Evolutionary conservation across 2,797 vertebrate species (phyloP).

Genomic region (Fistularia commersonii): DNA sequence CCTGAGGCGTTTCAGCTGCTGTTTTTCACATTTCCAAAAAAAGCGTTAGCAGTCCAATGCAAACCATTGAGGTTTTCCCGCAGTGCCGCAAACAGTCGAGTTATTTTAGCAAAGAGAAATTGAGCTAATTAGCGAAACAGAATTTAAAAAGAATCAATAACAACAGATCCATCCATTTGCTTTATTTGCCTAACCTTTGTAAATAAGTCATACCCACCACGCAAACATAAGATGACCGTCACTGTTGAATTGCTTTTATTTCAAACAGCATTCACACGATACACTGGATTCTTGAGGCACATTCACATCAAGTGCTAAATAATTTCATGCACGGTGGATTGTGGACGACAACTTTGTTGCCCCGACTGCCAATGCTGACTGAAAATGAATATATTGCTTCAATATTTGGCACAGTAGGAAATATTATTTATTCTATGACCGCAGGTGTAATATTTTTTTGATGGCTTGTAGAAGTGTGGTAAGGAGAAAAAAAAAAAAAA

Average conservation of each 20-base stretch:
- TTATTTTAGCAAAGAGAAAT: too few species aligned
- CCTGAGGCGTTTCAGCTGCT: too few species aligned
- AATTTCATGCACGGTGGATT: constrained; percentile 73
- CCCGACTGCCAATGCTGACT: constrained; percentile 65
- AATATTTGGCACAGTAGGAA: constrained; percentile 77
- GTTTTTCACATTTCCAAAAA: too few species aligned
- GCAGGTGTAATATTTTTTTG: constrained; percentile 29
- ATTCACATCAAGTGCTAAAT: constrained; percentile 73
- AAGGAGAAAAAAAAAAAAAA: constrained; percentile 20
- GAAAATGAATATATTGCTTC: constrained; percentile 81
- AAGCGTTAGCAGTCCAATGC: too few species aligned
- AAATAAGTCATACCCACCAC: too few species aligned
- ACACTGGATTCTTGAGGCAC: constrained; percentile 69
- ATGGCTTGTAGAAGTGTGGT: constrained; percentile 28
- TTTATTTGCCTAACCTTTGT: too few species aligned
- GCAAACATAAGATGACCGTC: background rate
- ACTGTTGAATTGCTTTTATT: constrained; percentile 72
- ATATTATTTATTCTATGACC: constrained; percentile 37
- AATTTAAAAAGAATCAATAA: too few species aligned
- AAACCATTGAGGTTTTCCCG: too few species aligned
- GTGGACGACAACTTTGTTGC: constrained; percentile 58
- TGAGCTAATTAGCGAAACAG: too few species aligned
- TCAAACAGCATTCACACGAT: constrained; percentile 78
- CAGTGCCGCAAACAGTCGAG: too few species aligned
- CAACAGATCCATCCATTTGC: background rate